These are phyloP conservation scores for Spea hammondii DNA, from an alignment of 2,797 vertebrate genomes.

Conservation along the genomic window DNA sequence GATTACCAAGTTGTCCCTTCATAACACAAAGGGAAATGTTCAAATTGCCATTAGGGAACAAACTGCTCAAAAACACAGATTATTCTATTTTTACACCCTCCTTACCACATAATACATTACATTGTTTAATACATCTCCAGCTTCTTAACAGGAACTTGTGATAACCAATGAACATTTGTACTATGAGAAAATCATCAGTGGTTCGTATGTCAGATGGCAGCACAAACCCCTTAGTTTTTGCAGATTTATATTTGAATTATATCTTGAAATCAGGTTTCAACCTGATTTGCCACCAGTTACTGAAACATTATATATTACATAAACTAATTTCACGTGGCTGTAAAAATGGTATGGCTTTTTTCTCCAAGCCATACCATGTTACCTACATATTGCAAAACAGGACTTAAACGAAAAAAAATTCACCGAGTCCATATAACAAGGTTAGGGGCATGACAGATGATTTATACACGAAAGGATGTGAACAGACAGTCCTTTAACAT, in stretches of 20 bases:
- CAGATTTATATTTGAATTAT: conserved; percentile 7
- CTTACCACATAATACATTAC: no score
- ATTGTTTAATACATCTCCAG: no score
- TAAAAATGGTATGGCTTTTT: conserved; percentile 34
- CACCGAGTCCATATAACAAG: conserved; percentile 38
- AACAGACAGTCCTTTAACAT: conserved; percentile 34
- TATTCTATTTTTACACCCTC: no score
- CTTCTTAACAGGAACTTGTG: no score
- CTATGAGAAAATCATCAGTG: background rate
- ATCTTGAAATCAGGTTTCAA: conserved; percentile 12
- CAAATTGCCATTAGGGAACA: no score
- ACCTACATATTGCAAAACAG: conserved; percentile 1
- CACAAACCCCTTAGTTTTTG: conserved; percentile 1
- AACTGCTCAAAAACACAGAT: no score
- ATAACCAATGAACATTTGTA: no score
- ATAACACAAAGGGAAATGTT: no score
- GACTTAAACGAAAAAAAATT: conserved; percentile 2
- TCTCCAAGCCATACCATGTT: conserved; percentile 28
- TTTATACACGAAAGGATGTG: conserved; percentile 40
- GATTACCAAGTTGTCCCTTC: no score
- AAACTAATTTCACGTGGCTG: conserved; percentile 39
- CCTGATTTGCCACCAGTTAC: conserved; percentile 30
- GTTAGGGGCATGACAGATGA: conserved; percentile 43
- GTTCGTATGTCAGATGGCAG: background rate
- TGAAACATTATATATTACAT: conserved; percentile 28